phyloP scores from a whole-genome alignment of 2,888 invertebrate genomes.

The Podotricha telesiphe region DNA sequence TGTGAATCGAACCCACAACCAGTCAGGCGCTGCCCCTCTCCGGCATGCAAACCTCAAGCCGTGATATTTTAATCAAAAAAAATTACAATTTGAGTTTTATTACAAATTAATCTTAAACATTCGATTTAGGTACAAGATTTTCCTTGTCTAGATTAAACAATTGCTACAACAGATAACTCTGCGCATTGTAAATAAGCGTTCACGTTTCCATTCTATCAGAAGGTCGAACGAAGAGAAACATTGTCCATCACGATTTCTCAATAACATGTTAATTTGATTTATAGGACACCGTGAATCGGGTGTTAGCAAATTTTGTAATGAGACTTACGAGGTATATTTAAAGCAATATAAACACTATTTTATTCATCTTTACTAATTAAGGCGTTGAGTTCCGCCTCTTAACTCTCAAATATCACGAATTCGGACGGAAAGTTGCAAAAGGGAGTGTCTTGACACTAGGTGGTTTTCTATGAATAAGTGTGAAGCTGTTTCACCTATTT shows the following conservation, averaged over 20 bases:
- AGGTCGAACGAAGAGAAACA: conserved; percentile 36
- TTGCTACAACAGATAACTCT: background rate
- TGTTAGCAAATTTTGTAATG: conserved; percentile 55
- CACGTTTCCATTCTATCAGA: conserved; percentile 22
- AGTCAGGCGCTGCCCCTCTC: too few relatives aligned
- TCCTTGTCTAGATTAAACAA: background rate
- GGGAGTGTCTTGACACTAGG: too few relatives aligned
- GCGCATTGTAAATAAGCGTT: conserved; percentile 5
- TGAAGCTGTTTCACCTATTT: too few relatives aligned
- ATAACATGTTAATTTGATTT: conserved; percentile 67
- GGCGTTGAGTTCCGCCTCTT: too few relatives aligned
- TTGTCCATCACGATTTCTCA: conserved; percentile 65
- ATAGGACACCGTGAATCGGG: conserved; percentile 62
- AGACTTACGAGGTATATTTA: conserved; percentile 39
- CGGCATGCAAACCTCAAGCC: too few relatives aligned
- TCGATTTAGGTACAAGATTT: background rate
- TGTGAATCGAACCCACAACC: too few relatives aligned
- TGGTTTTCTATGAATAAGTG: too few relatives aligned
- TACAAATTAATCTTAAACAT: background rate
- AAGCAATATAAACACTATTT: background rate
- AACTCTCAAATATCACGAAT: too few relatives aligned
- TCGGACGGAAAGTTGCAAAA: too few relatives aligned
- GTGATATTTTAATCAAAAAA: too few relatives aligned
- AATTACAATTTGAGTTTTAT: too few relatives aligned
- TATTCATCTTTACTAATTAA: too few relatives aligned